Evolutionary conservation across 2,797 vertebrate genomes (phyloP).

Genomic region (Cuculus canorus): DNA sequence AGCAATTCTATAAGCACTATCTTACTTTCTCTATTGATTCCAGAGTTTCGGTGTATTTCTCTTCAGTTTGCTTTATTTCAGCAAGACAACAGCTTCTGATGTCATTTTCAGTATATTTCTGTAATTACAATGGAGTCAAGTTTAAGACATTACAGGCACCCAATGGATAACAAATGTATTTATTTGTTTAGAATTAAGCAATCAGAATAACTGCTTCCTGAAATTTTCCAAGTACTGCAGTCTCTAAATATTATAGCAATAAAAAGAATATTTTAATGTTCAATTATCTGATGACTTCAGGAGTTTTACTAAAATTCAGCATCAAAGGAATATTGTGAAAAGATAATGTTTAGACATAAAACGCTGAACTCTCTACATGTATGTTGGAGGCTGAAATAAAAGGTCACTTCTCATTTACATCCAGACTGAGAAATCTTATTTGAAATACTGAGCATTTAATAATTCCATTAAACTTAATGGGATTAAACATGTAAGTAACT

Average conservation of each 20-base stretch:
- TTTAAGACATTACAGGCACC: slow-evolving; percentile 23
- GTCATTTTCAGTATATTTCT: slow-evolving; percentile 92
- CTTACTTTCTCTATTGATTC: slow-evolving; percentile 96
- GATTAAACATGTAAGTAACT: not conserved
- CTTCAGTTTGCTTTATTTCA: slow-evolving; percentile 97
- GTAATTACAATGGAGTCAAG: slow-evolving; percentile 70
- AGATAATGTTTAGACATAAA: slow-evolving; percentile 13
- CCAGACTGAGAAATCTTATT: not conserved
- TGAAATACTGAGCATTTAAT: slow-evolving; percentile 16
- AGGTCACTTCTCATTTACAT: slow-evolving; percentile 11
- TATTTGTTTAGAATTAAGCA: slow-evolving; percentile 16
- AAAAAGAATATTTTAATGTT: slow-evolving; percentile 8
- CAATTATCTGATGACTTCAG: slow-evolving; percentile 9
- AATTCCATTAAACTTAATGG: slow-evolving; percentile 3
- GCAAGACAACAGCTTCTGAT: slow-evolving; percentile 93
- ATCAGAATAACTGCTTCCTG: slow-evolving; percentile 42
- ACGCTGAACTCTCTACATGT: not conserved
- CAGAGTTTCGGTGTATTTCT: slow-evolving; percentile 96
- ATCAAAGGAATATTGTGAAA: slow-evolving; percentile 20
- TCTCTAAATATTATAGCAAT: slow-evolving; percentile 6
- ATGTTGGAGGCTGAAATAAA: not conserved
- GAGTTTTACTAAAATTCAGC: not conserved
- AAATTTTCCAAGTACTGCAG: slow-evolving; percentile 6
- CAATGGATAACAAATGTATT: slow-evolving; percentile 6
- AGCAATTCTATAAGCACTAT: not conserved